Conservation (phyloP, 1,140 invertebrate species). For the Gonioctena quinquepunctata region DNA sequence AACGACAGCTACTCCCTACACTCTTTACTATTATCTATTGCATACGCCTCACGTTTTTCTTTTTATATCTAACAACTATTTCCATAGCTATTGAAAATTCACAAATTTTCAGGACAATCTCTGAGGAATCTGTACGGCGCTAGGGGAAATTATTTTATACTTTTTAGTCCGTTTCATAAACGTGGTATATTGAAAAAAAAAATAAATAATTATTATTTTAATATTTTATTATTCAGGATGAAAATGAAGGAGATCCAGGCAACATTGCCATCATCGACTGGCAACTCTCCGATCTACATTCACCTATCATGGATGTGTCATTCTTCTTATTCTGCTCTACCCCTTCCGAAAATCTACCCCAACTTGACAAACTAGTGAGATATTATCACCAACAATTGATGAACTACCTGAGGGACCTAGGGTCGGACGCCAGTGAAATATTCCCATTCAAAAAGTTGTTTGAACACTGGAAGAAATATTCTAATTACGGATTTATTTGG, state of each 20-base stretch:
- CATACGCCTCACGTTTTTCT: no score
- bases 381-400: background rate
- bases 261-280: constrained; percentile 58
- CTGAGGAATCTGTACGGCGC: no score
- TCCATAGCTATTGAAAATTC: no score
- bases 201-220: no score
- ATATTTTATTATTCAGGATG: constrained; percentile 7
- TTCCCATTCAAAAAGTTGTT: constrained; percentile 5
- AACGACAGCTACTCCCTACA: no score
- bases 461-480: constrained; percentile 25
- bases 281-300: constrained; percentile 61
- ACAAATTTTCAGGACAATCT: no score
- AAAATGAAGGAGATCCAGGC: constrained; percentile 6
- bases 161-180: no score
- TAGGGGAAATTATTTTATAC: no score
- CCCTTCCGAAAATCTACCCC: background rate
- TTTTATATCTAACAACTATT: no score
- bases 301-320: constrained; percentile 62
- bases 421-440: background rate
- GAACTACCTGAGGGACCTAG: background rate
- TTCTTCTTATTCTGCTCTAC: constrained; percentile 52
- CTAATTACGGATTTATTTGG: constrained; percentile 8
- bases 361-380: background rate
- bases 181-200: no score
- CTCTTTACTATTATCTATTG: no score